Conservation (phyloP, 2,888 invertebrate species). For the Caenorhabditis japonica region DNA sequence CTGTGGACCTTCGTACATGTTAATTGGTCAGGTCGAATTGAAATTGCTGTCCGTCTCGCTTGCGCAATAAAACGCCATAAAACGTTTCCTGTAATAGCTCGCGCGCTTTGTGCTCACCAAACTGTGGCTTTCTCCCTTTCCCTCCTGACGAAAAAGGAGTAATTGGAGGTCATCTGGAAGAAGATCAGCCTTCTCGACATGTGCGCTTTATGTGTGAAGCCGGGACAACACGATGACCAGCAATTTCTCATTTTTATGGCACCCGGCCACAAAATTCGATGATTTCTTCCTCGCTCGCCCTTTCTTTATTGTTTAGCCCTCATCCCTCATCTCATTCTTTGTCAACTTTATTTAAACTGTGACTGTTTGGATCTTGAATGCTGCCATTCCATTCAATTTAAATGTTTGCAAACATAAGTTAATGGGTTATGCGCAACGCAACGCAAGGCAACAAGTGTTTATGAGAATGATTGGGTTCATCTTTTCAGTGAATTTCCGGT, state of each 20-base stretch:
- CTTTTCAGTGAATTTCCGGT: no score
- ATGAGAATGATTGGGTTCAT: slow-evolving; percentile 46
- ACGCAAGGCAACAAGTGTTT: slow-evolving; percentile 29
- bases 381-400: no score
- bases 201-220: slow-evolving; percentile 45
- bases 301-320: neutral
- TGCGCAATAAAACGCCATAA: slow-evolving; percentile 1
- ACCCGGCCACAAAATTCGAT: slow-evolving; percentile 49
- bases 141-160: no score
- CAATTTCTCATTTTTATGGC: slow-evolving; percentile 52
- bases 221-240: slow-evolving; percentile 27
- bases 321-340: neutral
- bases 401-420: slow-evolving; percentile 49
- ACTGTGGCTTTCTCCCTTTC: slow-evolving; percentile 14
- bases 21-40: neutral
- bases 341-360: slow-evolving; percentile 22
- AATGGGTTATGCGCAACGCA: slow-evolving; percentile 22
- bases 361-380: no score
- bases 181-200: slow-evolving; percentile 47
- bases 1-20: no score
- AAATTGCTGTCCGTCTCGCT: slow-evolving; percentile 3
- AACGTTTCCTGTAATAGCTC: no score
- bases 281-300: slow-evolving; percentile 6
- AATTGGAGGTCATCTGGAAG: slow-evolving; percentile 53
- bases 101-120: neutral